Evolutionary conservation across 2,797 vertebrate species (phyloP), one percentile per base, ranked within the genome.

Genomic region (Sebastes minor): DNA sequence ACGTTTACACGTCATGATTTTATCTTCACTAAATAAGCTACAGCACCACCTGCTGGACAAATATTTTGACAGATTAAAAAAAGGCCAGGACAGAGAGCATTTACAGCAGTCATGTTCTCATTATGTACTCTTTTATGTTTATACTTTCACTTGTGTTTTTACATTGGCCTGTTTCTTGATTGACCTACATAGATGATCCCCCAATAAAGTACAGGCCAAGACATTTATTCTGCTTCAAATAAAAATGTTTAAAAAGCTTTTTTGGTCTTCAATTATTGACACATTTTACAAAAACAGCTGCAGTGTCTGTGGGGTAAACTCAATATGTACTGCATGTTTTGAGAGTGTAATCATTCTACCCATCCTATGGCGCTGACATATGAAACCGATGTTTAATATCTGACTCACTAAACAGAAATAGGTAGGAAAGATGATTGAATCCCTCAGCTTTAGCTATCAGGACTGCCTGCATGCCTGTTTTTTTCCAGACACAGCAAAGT

Each of bases 31-130:
- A 18, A 42, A 74, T 68, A n/a, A 73, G 10, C 85, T 67, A 57
- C 62, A 89, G 64, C 83, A 33, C 85, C 91, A 85, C 75, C 90
- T 92, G 78, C 79, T 93, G 93, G 87, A 5, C 63, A 74, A 35
- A 76, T 0, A 20, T 13, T 49, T 9, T 14, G 4, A 62, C 7
- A 69, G 1, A 13, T 11, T 11, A 16, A 42, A 22, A 3, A 18
- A 20, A 53, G 20, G n/a, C 49, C 49, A n/a, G 49, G 1, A 35
- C 13, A 55, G 23, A 53, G 12, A 49, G 7, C 13, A 12, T 16
- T 67, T 22, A 27, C 2, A 66, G 23, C 22, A 71, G 11, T 2
- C 4, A 25, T 30, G 18, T 49, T 18, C 10, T 71, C 57, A 65
- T 56, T 23, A 33, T 69, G 3, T 22, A 7, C 5, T 27, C 8